These are phyloP conservation scores for Aphaenogaster floridana DNA, from an alignment of 1,140 invertebrate genomes.

Conservation along the genomic window DNA sequence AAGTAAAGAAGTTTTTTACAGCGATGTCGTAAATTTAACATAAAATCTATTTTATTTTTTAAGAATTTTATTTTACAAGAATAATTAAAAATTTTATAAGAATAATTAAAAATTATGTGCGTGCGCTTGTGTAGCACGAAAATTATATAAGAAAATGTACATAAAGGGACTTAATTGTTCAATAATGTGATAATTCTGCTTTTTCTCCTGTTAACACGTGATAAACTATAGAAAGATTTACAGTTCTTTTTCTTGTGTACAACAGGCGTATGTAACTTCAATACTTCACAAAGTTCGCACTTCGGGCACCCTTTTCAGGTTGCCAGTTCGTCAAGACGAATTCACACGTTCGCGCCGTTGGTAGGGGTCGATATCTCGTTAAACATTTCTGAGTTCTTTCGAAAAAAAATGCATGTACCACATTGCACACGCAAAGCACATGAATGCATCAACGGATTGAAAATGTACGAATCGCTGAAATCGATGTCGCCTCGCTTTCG, in stretches of 20 bases:
- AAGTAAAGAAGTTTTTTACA: background rate
- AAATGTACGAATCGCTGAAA: background rate
- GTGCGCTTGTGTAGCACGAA: background rate
- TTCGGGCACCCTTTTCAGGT: background rate
- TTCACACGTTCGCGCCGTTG: constrained; percentile 9
- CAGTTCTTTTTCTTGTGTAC: background rate
- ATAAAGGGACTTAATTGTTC: background rate
- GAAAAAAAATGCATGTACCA: background rate
- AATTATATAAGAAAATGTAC: background rate
- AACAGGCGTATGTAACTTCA: background rate
- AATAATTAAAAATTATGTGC: background rate
- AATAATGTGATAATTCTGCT: background rate
- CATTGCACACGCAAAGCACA: background rate
- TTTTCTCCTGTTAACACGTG: background rate
- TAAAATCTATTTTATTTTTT: background rate
- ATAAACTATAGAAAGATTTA: background rate
- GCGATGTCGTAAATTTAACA: background rate
- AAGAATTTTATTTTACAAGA: background rate
- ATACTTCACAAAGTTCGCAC: background rate
- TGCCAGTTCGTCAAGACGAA: constrained; percentile 13
- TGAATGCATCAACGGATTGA: background rate
- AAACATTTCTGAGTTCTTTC: constrained; percentile 23
- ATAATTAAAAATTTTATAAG: background rate
- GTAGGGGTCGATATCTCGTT: constrained; percentile 32
- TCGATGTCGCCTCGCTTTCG: background rate